phyloP scores from a whole-genome alignment of 2,113 vertebrate species.

The Callospermophilus lateralis region DNA sequence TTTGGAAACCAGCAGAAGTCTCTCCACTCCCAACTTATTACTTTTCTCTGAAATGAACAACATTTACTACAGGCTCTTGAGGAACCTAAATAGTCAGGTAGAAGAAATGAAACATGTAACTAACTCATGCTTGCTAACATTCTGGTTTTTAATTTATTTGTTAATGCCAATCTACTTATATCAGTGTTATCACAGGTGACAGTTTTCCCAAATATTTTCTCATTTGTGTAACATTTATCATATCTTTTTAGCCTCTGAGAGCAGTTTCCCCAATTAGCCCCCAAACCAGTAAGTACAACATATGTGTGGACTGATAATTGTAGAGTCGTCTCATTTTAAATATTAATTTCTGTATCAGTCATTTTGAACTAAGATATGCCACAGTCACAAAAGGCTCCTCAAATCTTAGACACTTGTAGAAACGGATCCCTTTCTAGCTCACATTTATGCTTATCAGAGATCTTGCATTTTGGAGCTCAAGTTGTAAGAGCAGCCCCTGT shows the following conservation, averaged over 20 bases:
- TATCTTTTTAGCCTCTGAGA: neutral
- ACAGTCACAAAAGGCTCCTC: neutral
- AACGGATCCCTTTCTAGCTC: neutral
- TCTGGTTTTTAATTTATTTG: neutral
- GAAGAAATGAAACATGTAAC: neutral
- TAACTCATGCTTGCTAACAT: neutral
- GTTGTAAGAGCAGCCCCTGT: neutral
- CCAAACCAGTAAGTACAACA: neutral
- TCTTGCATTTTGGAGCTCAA: neutral
- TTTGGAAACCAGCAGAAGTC: neutral
- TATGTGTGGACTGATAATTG: neutral
- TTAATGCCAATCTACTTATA: neutral
- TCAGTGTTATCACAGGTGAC: neutral
- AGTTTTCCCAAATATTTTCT: neutral
- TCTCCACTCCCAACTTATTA: neutral
- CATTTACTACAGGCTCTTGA: neutral
- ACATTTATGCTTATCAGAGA: neutral
- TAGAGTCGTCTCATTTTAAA: neutral
- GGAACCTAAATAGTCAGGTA: neutral
- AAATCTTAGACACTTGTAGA: neutral
- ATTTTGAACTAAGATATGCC: neutral
- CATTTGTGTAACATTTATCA: neutral
- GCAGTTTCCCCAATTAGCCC: neutral
- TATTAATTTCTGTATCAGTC: neutral
- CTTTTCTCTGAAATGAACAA: constrained; percentile 4